Base-by-base conservation (phyloP, 2,113 vertebrate genomes). In the Pampusana beccarii region DNA sequence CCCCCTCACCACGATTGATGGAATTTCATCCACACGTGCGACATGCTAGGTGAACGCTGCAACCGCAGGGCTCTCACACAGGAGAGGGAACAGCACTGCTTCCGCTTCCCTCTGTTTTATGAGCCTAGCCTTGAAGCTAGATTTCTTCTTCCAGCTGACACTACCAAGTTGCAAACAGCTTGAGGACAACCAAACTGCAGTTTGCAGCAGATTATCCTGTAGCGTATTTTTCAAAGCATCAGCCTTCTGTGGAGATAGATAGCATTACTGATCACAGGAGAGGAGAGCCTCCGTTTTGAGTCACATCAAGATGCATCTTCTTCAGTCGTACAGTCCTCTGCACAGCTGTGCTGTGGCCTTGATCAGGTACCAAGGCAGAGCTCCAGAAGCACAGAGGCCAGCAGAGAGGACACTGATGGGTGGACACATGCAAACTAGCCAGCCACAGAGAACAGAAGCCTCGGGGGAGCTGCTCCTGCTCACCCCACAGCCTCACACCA, bases 41-140 rank as follows among this genome's bases (percentile, higher is more conserved):
- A 34, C 15, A 17, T 21, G 25, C 50, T 57, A 38, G 24, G 16
- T 16, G 10, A 56, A 60, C 26, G 19, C 36, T 65, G 38, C 46
- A 90, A 33, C n/a, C 1, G 0, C 31, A 61, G 40, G 60, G 20
- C 24, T 54, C 44, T 28, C 1, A 0, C 13, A 4, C 42, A 56
- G 46, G 20, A 70, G 13, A n/a, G 5, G 29, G 10, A 85, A 50
- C 12, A 42, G 34, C 19, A 56, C 40, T 42, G 44, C 74, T 56
- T 70, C 50, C 23, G 67, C 38, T 10, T 69, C 26, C 9, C 24
- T 29, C 29, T 48, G n/a, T 57, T 77, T 46, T 54, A 29, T 6
- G 8, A 81, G 20, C 14, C 19, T n/a, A 64, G 19, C 77, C 42
- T 71, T 71, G 33, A 42, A 87, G 24, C 13, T 67, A 44, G 1